These are phyloP conservation scores for Rhamphomyia laevipes DNA, from an alignment of 2,888 invertebrate genomes.

Conservation along the genomic window DNA sequence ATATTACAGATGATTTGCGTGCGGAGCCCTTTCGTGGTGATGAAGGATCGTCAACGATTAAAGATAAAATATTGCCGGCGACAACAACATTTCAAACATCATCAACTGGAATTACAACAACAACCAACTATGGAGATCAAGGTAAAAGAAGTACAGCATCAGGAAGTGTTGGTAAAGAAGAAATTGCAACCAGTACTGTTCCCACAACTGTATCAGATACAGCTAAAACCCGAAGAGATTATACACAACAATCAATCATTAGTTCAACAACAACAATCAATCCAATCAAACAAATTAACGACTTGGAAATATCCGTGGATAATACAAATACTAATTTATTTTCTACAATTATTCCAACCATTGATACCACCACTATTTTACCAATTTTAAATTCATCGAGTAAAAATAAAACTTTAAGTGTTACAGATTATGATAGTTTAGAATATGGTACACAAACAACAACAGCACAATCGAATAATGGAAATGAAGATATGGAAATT, in stretches of 20 bases:
- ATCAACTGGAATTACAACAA: background rate
- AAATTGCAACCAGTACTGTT: background rate
- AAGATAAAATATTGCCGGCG: background rate
- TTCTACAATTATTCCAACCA: constrained; percentile 1
- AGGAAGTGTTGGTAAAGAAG: background rate
- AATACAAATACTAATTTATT: background rate
- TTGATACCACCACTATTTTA: constrained; percentile 3
- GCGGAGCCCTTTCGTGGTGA: constrained; percentile 10
- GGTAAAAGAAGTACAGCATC: background rate
- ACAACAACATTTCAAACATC: background rate
- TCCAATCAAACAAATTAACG: background rate
- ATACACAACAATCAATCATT: too few species aligned
- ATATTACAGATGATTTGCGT: constrained; percentile 3
- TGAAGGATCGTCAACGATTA: constrained; percentile 1
- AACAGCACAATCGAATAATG: too few species aligned
- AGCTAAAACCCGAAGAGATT: background rate
- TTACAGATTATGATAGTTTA: background rate
- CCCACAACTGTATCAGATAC: background rate
- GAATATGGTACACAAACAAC: too few species aligned
- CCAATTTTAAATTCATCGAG: constrained; percentile 1
- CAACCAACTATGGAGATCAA: background rate
- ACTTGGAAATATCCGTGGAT: background rate
- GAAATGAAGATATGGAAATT: constrained; percentile 6
- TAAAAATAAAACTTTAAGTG: background rate
- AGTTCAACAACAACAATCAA: background rate